phyloP scores from a whole-genome alignment of 2,797 vertebrate genomes.

The Potorous gilbertii region DNA sequence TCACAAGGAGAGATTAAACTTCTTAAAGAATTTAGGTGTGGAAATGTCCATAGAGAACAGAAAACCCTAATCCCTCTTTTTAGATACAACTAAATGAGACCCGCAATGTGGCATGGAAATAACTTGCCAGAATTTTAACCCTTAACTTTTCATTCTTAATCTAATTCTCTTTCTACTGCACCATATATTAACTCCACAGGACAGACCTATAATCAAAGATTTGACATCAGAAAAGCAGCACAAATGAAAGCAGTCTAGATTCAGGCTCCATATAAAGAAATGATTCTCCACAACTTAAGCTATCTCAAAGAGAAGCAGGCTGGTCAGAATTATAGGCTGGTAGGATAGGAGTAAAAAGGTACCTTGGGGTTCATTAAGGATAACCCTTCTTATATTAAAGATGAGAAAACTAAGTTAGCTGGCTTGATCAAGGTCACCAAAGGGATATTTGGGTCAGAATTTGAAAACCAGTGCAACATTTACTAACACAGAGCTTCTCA shows the following conservation, averaged over 20 bases:
- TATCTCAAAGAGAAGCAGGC: not conserved
- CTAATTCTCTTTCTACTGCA: not conserved
- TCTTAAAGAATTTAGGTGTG: not conserved
- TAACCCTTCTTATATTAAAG: not conserved
- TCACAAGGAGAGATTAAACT: not conserved
- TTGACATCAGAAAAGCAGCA: not conserved
- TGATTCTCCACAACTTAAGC: not conserved
- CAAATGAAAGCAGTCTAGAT: not conserved
- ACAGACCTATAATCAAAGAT: not conserved
- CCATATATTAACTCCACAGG: not conserved
- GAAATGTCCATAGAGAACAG: not conserved
- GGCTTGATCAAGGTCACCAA: not conserved
- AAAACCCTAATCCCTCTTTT: not conserved
- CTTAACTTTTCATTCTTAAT: not conserved
- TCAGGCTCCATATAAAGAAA: not conserved
- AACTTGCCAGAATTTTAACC: not conserved
- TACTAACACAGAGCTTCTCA: not conserved
- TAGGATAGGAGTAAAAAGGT: not conserved
- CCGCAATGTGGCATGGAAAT: not conserved
- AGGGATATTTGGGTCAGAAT: not conserved
- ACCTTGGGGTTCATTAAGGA: not conserved
- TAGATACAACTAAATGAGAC: not conserved
- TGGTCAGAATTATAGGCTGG: not conserved
- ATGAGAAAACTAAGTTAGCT: conserved; percentile 18
- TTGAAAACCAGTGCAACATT: not conserved